Conservation (phyloP, 2,113 vertebrate genomes). For the Crypturellus undulatus region DNA sequence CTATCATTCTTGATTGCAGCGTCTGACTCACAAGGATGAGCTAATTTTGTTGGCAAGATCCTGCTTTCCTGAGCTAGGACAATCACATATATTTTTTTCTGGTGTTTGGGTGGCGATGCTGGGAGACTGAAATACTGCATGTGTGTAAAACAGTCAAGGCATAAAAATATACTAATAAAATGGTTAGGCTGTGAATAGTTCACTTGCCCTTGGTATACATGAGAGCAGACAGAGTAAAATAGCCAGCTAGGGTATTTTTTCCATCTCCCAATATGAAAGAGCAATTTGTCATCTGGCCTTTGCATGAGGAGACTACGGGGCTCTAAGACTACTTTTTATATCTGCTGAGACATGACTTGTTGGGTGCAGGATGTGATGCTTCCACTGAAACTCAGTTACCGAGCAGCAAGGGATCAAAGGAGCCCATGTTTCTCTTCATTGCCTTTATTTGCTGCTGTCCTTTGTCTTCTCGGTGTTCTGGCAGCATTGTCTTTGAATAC, state of each 20-base stretch:
- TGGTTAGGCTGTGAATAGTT: not conserved
- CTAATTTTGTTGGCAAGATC: constrained; percentile 56
- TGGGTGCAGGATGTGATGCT: not conserved
- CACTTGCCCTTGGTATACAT: not conserved
- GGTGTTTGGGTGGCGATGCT: not conserved
- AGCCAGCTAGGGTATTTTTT: not conserved
- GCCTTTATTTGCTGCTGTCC: not conserved
- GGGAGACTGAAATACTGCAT: constrained; percentile 33
- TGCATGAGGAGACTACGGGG: not conserved
- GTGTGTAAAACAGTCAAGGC: not conserved
- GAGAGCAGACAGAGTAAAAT: not conserved
- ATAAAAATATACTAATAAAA: not conserved
- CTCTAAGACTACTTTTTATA: not conserved
- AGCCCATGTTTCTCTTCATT: not conserved
- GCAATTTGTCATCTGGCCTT: not conserved
- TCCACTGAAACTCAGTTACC: not conserved
- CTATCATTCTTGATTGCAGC: constrained; percentile 30
- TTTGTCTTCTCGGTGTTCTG: not conserved
- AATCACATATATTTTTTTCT: constrained; percentile 33
- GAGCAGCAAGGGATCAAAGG: not conserved
- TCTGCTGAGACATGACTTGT: not conserved
- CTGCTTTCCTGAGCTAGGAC: constrained; percentile 21
- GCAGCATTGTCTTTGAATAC: not conserved
- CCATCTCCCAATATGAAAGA: not conserved
- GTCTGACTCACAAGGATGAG: constrained; percentile 59